Percentiles rank a stretch among this genome's conserved stretches.
Evolutionary conservation across 2,113 vertebrate species (phyloP).

Genomic region (Ictidomys tridecemlineatus): DNA sequence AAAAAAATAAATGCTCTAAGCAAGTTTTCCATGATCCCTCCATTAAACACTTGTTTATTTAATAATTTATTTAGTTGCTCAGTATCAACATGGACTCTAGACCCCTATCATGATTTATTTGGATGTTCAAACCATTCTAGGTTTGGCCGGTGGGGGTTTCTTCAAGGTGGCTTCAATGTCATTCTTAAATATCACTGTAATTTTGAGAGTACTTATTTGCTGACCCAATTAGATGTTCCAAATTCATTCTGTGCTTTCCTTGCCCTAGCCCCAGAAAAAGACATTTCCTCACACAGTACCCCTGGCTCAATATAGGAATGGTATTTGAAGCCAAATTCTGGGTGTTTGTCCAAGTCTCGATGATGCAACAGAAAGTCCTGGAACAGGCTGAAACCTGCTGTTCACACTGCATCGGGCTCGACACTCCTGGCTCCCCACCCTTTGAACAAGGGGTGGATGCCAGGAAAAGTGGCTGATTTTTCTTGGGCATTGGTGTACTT

Average conservation of each 20-base stretch:
- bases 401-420: background rate
- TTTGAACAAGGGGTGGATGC: background rate
- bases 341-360: background rate
- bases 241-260: background rate
- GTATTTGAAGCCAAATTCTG: background rate
- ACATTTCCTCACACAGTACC: background rate
- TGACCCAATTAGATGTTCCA: background rate
- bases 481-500: background rate
- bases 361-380: background rate
- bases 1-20: background rate
- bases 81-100: background rate
- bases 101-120: background rate
- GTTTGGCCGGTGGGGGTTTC: background rate
- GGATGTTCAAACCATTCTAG: background rate
- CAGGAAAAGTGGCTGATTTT: background rate
- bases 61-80: background rate
- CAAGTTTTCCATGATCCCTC: background rate
- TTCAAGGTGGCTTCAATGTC: background rate
- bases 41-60: background rate
- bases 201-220: background rate
- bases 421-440: no score
- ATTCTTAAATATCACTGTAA: background rate
- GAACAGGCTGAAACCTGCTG: background rate
- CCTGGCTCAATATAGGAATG: background rate
- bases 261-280: background rate